phyloP scores from a whole-genome alignment of 2,797 vertebrate genomes.

The Lutra lutra region DNA sequence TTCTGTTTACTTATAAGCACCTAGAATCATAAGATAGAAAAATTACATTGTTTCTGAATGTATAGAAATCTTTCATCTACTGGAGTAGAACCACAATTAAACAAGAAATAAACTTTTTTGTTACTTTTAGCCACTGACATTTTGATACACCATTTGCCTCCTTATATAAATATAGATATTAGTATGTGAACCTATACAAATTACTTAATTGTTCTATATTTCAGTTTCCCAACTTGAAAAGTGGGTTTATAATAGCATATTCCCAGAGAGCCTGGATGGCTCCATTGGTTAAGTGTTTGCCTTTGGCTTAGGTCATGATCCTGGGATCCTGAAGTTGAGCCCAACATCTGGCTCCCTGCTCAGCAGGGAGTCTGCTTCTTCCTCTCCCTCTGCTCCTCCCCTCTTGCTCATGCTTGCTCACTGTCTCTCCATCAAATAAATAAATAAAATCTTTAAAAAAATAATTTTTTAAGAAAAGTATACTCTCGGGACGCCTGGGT shows the following conservation, averaged over 20 bases:
- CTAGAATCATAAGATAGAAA: background rate
- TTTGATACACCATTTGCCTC: background rate
- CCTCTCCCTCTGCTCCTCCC: background rate
- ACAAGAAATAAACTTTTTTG: background rate
- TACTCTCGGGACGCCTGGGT: too few relatives aligned
- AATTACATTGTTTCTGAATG: background rate
- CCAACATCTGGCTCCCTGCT: background rate
- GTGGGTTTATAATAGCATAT: background rate
- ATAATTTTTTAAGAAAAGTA: too few relatives aligned
- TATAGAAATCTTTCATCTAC: background rate
- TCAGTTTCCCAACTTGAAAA: background rate
- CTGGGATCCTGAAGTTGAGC: background rate
- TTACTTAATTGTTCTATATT: background rate
- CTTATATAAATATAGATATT: background rate
- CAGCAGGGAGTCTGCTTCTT: background rate
- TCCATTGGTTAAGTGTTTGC: background rate
- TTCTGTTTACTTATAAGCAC: background rate
- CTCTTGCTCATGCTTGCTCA: background rate
- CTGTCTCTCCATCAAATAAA: background rate
- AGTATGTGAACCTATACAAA: background rate
- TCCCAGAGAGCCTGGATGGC: background rate
- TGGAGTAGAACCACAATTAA: background rate
- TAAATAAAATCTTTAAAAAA: background rate
- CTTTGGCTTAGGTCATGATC: background rate
- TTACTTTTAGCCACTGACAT: background rate